Evolutionary conservation across 2,797 vertebrate species (phyloP), one percentile per base, ranked within the genome.

Genomic region (Tarsius wallacei): DNA sequence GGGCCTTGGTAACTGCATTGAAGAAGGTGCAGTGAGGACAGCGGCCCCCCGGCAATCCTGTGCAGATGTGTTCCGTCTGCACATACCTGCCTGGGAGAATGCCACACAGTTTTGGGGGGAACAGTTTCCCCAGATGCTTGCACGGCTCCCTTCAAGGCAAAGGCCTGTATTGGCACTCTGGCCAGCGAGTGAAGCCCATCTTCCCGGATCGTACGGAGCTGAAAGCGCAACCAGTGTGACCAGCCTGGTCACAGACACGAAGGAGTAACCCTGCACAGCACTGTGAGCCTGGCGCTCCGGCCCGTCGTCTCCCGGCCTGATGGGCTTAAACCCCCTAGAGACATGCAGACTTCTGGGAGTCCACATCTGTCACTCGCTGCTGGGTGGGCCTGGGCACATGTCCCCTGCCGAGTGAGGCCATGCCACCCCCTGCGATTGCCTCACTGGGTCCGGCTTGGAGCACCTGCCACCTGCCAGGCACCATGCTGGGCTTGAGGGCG

Each of bases 1-100:
- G 97, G 91, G 99, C 99, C 98, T 99, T 98, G 13, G 98, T 97
- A 98, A 99, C 99, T 99, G 97, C 47, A 98, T 97, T 51, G 95
- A 96, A 90, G 78, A 94, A 97, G 83, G 96, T 6, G 26, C 7
- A 61, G 71, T 97, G 61, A 61, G 15, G 47, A 47, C 74, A 87
- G 63, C 28, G 22, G 31, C 89, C 64, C 86, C 16, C 73, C 71
- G 86, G 97, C 51, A 77, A 53, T 28, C 31, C 47, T 86, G 63
- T 53, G 74, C 63, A 90, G 33, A 70, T n/a, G 0, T 84, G 51
- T 63, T 95, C 31, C 49, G 22, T 68, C 84, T 82, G 63, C 55
- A 81, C 47, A 81, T 14, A 55, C 59, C 17, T 66, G 21, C 59
- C 66, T 81, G 71, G 28, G 49, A 73, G 76, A 61, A 61, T 11